Evolutionary conservation across 37 sponge, comb jelly and placozoan genomes (phyloP), one percentile per base, ranked within the genome.

Genomic region (Ianthella basta): DNA sequence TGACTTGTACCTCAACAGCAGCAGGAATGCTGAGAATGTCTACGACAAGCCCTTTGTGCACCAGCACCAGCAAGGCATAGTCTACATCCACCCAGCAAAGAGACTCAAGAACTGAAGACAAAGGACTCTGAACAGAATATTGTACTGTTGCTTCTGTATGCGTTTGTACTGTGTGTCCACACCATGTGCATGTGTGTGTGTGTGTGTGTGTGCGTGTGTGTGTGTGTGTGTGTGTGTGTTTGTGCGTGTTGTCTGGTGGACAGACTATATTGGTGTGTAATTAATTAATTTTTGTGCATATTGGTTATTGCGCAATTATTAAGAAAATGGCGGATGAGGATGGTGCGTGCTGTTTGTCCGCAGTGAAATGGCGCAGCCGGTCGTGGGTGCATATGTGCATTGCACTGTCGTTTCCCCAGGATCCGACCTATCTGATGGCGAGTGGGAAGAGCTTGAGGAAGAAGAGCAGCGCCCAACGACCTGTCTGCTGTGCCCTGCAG

Each of bases 1-100:
- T 44, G 50, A 44, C 6, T 44, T 10, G 6, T 44, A 44, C 50
- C 50, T 44, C 50, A 44, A 8, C 50, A 10, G 50, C 50, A 19
- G 33, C 37, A 37, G 54, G 34, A 80, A 57, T 13, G 4, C 27
- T 21, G 39, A 61, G 36, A 63, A 37, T 5, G 82, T 86, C 21
- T 86, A 90, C 54, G 83, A 90, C 83, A 77, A 74, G 29, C 88
- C 91, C 3, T 91, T 65, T 75, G 80, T 91, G 0, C 80, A 85
- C 20, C 91, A 91, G 82, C 91, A 91, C 84, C 87, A 91, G 34
- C 91, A 91, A 57, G 91, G 91, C 54, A 91, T 91, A 63, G 85
- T 74, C 36, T 91, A 73, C 41, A 80, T 70, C 15, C 87, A 91
- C 59, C 91, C 91, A 20, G 72, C 87, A 30, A 87, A 91, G 80